Evolutionary conservation across 2,888 invertebrate genomes (phyloP), one percentile per base, ranked within the genome.

Genomic region (Heliconius cydno): DNA sequence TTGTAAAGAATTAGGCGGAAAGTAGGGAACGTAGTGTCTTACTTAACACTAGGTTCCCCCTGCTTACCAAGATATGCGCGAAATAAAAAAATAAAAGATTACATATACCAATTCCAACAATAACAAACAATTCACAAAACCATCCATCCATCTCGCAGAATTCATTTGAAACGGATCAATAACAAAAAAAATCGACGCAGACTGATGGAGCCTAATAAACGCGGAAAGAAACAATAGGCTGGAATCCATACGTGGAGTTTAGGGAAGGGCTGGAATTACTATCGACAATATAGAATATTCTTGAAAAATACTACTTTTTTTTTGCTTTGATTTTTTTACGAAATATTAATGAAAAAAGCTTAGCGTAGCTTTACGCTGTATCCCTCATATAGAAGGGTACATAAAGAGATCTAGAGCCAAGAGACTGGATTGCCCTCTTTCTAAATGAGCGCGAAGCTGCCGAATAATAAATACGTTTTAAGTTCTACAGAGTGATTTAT

Each of bases 171-270:
- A 2, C 13, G 22, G 34, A 60, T 73, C 73, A 73, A 75, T 75
- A 63, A 65, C 57, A 63, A 73, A 57, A 72, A 57, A 57, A 73
- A 30, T 73, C 75, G 71, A 78, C 66, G 34, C 67, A 76, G 68
- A 38, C 79, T 73, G 80, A 79, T 79, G 73, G 79, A 46, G 34
- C 52, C 80, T 81, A 81, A 79, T 79, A 77, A 76, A 81, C 60
- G 79, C 76, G 52, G 78, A 74, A 74, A 19, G 79, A 68, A 74
- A 81, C 80, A 81, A 81, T 81, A 79, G 73, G 19, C 76, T 66
- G 38, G 38, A 76, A 79, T 79, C 34, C 72, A 79, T 76, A 79
- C 65, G 60, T 65, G 67, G 76, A 10, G 67, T 60, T 63, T 41
- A n/a, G 30, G 22, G 57, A 30, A 34, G 52, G 57, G 34, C 15